Evolutionary conservation across 2,888 invertebrate species (phyloP).

Genomic region (Carpatolechia fugitivella): DNA sequence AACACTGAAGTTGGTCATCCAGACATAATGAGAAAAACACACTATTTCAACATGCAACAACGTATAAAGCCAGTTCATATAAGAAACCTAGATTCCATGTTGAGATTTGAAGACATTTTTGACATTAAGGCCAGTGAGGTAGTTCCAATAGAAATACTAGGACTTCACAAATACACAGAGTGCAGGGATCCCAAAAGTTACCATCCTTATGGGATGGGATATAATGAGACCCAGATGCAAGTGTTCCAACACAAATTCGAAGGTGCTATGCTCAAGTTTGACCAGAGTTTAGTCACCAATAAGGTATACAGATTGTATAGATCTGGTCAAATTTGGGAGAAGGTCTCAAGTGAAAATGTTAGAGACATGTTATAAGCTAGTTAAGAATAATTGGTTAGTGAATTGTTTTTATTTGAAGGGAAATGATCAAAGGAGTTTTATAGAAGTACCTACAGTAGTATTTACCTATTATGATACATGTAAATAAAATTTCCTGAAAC

Average conservation of each 20-base stretch:
- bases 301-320: conserved; percentile 69
- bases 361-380: conserved; percentile 52
- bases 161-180: conserved; percentile 68
- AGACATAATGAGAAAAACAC: conserved; percentile 69
- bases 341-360: conserved; percentile 50
- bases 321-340: conserved; percentile 74
- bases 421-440: background rate
- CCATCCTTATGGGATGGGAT: conserved; percentile 50
- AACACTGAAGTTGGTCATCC: conserved; percentile 63
- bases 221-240: conserved; percentile 69
- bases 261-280: conserved; percentile 73
- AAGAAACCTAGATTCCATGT: conserved; percentile 68
- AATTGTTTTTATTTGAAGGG: background rate
- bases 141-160: conserved; percentile 57
- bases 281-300: conserved; percentile 64
- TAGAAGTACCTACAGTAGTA: too few relatives aligned
- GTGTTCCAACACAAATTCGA: conserved; percentile 73
- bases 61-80: conserved; percentile 48
- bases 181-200: conserved; percentile 64
- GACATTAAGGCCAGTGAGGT: conserved; percentile 47
- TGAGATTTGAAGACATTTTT: conserved; percentile 63
- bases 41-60: conserved; percentile 57
- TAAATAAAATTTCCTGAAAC: too few relatives aligned
- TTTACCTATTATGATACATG: too few relatives aligned
- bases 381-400: background rate